These are phyloP conservation scores for Pharmacophagus antenor DNA, from an alignment of 2,888 invertebrate genomes.

Conservation along the genomic window DNA sequence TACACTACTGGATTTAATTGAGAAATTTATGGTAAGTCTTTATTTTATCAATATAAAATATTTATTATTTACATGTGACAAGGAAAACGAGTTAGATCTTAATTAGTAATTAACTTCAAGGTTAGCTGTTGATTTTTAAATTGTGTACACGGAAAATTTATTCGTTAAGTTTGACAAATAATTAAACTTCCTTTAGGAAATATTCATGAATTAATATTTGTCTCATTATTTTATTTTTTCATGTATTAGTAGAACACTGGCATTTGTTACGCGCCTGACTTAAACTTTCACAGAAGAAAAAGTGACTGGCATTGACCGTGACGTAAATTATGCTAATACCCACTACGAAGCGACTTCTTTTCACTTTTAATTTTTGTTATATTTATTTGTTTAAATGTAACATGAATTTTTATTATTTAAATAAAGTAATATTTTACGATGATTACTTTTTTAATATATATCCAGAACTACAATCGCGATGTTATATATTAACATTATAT, in stretches of 20 bases:
- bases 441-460: no score
- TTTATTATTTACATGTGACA: neutral
- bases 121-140: neutral
- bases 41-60: neutral
- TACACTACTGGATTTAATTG: constrained; percentile 13
- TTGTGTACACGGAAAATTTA: neutral
- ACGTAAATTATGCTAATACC: constrained; percentile 30
- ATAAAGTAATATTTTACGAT: no score
- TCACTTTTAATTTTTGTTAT: constrained; percentile 25
- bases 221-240: neutral
- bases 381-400: neutral
- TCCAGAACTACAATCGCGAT: no score
- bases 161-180: neutral
- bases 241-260: neutral
- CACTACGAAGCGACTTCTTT: constrained; percentile 17
- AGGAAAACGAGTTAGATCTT: constrained; percentile 2
- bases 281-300: constrained; percentile 69
- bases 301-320: constrained; percentile 58
- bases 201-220: neutral
- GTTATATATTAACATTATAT: no score
- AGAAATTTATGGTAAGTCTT: constrained; percentile 18
- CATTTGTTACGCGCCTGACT: constrained; percentile 28
- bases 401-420: neutral
- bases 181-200: neutral
- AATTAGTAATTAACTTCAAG: constrained; percentile 9